phyloP scores from a whole-genome alignment of 53 echinoderm and acorn worm species.

The Echinarachnius parma region DNA sequence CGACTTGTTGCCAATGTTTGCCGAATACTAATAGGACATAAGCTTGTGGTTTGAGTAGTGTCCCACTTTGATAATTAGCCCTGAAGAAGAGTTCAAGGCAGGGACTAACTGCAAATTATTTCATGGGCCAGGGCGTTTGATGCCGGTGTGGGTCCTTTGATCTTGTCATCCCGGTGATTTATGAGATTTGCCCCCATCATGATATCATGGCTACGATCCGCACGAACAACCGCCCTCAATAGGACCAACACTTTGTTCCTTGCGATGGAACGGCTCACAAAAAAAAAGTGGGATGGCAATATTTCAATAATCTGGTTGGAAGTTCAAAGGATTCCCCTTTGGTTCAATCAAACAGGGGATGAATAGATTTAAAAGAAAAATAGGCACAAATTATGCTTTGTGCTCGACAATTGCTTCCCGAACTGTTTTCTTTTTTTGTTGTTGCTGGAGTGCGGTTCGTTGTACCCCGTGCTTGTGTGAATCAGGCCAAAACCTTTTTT shows the following conservation, averaged over 20 bases:
- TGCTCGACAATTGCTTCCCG: conserved; percentile 18
- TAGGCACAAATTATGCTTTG: conserved; percentile 37
- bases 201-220: not conserved
- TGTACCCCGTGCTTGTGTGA: not conserved
- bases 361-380: conserved; percentile 12
- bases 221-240: conserved; percentile 1
- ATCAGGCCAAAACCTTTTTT: conserved; percentile 24
- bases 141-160: conserved; percentile 22
- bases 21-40: too few species aligned
- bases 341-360: not conserved
- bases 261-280: conserved; percentile 1
- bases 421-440: too few species aligned
- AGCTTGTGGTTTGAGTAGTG: too few species aligned
- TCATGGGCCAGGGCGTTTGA: conserved; percentile 14
- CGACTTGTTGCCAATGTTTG: too few species aligned
- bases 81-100: conserved; percentile 31
- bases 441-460: conserved; percentile 8
- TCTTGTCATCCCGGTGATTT: conserved; percentile 37
- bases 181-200: conserved; percentile 13
- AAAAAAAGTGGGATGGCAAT: conserved; percentile 26
- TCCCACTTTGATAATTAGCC: too few species aligned
- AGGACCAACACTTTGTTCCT: conserved; percentile 3
- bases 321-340: not conserved
- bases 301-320: conserved; percentile 19
- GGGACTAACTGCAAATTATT: conserved; percentile 8